Percentiles rank a stretch among this genome's conserved stretches.
Evolutionary conservation across 2,888 invertebrate species (phyloP).

Genomic region (Amphipyra tragopoginis): DNA sequence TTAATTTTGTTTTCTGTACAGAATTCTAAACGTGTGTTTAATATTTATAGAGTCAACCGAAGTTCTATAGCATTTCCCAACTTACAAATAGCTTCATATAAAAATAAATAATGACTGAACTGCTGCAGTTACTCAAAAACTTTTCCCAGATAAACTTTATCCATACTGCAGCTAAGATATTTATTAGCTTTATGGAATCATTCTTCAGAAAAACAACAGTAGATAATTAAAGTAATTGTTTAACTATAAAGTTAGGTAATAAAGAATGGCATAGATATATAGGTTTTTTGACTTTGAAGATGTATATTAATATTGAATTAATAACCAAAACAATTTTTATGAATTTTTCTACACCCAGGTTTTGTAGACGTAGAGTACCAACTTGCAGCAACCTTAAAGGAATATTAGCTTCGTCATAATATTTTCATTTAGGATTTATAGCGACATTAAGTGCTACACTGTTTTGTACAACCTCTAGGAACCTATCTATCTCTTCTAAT

Average conservation of each 20-base stretch:
- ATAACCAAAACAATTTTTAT: no score
- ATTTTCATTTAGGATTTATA: no score
- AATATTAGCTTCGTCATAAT: no score
- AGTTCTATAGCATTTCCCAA: constrained; percentile 16
- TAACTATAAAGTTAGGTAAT: neutral
- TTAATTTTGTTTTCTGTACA: constrained; percentile 38
- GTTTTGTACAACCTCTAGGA: no score
- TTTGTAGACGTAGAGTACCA: no score
- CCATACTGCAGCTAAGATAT: constrained; percentile 18
- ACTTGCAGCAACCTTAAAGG: no score
- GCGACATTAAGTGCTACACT: no score
- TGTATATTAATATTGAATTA: no score
- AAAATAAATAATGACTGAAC: constrained; percentile 31
- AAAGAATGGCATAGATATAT: neutral
- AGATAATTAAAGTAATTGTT: neutral
- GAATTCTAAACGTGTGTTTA: constrained; percentile 29
- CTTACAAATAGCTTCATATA: constrained; percentile 32
- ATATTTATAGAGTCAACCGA: constrained; percentile 11
- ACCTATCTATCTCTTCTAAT: no score
- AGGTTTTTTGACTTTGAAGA: no score
- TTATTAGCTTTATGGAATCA: constrained; percentile 18
- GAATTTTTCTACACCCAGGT: no score
- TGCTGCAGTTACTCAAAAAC: constrained; percentile 36
- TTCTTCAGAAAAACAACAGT: constrained; percentile 20
- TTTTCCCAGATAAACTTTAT: constrained; percentile 30